Evolutionary conservation across 2,113 vertebrate species (phyloP).

Genomic region (Chinchilla lanigera): DNA sequence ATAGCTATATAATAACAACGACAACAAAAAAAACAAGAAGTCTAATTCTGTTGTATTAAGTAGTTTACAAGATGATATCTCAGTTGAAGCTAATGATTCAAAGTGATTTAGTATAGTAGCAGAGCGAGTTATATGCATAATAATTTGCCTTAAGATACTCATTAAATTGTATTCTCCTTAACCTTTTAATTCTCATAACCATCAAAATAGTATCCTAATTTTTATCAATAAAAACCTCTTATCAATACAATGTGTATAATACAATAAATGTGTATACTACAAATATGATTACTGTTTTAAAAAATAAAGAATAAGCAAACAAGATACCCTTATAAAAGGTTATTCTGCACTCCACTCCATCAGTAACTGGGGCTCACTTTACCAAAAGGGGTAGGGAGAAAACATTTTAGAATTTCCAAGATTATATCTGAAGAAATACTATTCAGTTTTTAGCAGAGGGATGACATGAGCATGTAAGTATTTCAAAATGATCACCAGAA

Average conservation of each 20-base stretch:
- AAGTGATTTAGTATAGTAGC: neutral
- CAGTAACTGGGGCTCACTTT: neutral
- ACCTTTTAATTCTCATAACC: neutral
- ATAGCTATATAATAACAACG: neutral
- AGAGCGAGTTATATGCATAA: neutral
- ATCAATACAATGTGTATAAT: neutral
- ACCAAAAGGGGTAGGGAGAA: neutral
- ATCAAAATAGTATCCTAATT: slow-evolving; percentile 1
- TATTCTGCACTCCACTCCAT: neutral
- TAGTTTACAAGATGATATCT: slow-evolving; percentile 46
- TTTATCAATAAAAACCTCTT: slow-evolving; percentile 22
- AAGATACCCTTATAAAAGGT: slow-evolving; percentile 34
- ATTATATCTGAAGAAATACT: neutral
- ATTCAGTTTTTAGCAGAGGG: slow-evolving; percentile 7
- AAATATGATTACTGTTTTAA: neutral
- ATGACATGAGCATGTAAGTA: neutral
- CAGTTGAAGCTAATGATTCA: neutral
- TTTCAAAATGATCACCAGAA: neutral
- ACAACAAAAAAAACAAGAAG: slow-evolving; percentile 22
- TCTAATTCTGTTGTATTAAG: neutral
- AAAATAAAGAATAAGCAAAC: neutral
- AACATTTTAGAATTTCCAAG: slow-evolving; percentile 20
- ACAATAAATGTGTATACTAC: neutral
- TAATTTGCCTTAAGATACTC: neutral
- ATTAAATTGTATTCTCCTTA: neutral